These are phyloP conservation scores for Tachysurus fulvidraco DNA, from an alignment of 2,113 vertebrate species.

Conservation along the genomic window DNA sequence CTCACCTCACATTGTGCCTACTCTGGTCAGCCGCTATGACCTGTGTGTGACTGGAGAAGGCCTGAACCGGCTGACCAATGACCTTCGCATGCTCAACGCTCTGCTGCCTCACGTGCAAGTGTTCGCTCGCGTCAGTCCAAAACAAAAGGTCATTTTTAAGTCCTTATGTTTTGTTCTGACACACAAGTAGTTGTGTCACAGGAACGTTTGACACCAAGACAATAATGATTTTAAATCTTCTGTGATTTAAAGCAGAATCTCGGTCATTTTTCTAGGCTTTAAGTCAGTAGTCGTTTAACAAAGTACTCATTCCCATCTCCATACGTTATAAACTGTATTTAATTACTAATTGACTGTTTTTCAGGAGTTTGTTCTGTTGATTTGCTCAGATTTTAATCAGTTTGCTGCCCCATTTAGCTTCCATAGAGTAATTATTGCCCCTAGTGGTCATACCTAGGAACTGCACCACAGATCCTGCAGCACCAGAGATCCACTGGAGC, in stretches of 20 bases:
- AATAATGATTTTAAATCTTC: not conserved
- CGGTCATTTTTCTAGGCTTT: not conserved
- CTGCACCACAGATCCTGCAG: not conserved
- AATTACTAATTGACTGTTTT: not conserved
- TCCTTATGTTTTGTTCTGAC: not conserved
- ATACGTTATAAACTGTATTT: not conserved
- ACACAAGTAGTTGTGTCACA: not conserved
- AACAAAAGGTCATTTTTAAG: constrained; percentile 71
- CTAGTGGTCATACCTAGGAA: not conserved
- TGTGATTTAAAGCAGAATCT: not conserved
- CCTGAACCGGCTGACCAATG: constrained; percentile 74
- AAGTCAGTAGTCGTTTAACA: not conserved
- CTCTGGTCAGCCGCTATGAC: constrained; percentile 74
- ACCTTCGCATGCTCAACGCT: constrained; percentile 63
- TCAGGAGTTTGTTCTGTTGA: not conserved
- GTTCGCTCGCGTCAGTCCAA: constrained; percentile 78
- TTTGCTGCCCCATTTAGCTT: not conserved
- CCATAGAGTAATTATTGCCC: not conserved
- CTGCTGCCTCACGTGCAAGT: constrained; percentile 75
- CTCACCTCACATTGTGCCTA: constrained; percentile 61
- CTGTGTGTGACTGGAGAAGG: constrained; percentile 92
- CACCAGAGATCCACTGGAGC: not conserved
- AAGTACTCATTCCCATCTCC: not conserved
- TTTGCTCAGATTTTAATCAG: not conserved
- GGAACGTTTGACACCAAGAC: not conserved